These are phyloP conservation scores for Macrosoma leucophasiata DNA, from an alignment of 2,888 invertebrate species.

Conservation along the genomic window DNA sequence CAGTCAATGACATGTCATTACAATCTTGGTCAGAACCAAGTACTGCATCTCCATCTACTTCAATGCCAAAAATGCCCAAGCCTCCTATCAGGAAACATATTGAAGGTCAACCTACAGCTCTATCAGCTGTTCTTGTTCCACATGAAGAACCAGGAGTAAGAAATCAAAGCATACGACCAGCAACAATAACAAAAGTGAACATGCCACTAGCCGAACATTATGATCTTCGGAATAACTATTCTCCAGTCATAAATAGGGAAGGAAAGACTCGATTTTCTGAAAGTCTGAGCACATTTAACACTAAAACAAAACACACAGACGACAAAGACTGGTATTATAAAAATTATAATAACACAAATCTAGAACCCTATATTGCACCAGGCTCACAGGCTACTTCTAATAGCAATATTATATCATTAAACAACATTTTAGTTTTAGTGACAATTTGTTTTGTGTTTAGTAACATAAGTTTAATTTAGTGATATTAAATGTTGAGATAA, in stretches of 20 bases:
- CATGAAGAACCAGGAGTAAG: conserved; percentile 53
- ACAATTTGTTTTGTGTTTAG: conserved; percentile 4
- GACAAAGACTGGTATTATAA: conserved; percentile 90
- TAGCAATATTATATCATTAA: conserved; percentile 28
- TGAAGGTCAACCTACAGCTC: conserved; percentile 62
- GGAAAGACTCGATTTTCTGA: conserved; percentile 61
- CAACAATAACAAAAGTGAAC: conserved; percentile 63
- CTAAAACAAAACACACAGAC: conserved; percentile 63
- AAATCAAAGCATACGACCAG: conserved; percentile 52
- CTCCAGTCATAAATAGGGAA: conserved; percentile 57
- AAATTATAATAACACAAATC: conserved; percentile 83
- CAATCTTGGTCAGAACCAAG: conserved; percentile 60
- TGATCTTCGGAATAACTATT: conserved; percentile 46
- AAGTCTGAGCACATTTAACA: conserved; percentile 48
- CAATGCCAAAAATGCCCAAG: conserved; percentile 41
- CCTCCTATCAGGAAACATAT: conserved; percentile 49
- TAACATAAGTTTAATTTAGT: too few species aligned
- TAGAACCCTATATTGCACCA: conserved; percentile 66
- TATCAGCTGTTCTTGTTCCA: conserved; percentile 79
- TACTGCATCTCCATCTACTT: conserved; percentile 42
- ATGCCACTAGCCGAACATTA: conserved; percentile 54
- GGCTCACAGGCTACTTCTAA: conserved; percentile 45
- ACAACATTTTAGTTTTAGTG: conserved; percentile 18
- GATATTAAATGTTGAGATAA: too few species aligned
- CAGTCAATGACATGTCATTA: conserved; percentile 60